phyloP scores from a whole-genome alignment of 2,888 invertebrate genomes.

The Drosophila tripunctata region DNA sequence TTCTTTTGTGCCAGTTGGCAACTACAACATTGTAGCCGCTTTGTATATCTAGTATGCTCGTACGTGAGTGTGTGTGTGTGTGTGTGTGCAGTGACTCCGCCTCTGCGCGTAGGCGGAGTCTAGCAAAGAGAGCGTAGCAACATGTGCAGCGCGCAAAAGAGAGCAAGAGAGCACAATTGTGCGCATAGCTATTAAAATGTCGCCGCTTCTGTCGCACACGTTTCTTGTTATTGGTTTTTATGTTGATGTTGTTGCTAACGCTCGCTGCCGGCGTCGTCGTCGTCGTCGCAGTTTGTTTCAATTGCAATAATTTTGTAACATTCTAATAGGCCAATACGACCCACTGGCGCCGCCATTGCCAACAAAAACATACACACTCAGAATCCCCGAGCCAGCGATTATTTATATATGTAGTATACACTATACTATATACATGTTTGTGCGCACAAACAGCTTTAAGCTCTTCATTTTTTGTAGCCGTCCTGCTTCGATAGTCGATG shows the following conservation, averaged over 20 bases:
- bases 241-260: conserved; percentile 7
- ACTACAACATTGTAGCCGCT: conserved; percentile 77
- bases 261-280: conserved; percentile 24
- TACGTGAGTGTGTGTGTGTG: conserved; percentile 3
- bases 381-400: background rate
- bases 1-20: conserved; percentile 72
- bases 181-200: conserved; percentile 63
- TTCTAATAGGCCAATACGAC: conserved; percentile 77
- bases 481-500: background rate
- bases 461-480: background rate
- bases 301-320: conserved; percentile 81
- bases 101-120: conserved; percentile 59
- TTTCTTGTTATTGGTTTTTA: conserved; percentile 19
- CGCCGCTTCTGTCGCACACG: conserved; percentile 61
- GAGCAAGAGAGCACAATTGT: conserved; percentile 32
- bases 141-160: conserved; percentile 12
- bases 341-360: conserved; percentile 40
- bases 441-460: conserved; percentile 1
- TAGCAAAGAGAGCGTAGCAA: conserved; percentile 32
- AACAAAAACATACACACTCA: background rate
- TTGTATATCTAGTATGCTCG: conserved; percentile 50
- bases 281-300: conserved; percentile 70
- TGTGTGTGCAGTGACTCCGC: conserved; percentile 54
- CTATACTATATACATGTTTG: conserved; percentile 34
- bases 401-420: too few species aligned